Base-by-base conservation (phyloP, 2,888 invertebrate species). In the Phengaris alcon region DNA sequence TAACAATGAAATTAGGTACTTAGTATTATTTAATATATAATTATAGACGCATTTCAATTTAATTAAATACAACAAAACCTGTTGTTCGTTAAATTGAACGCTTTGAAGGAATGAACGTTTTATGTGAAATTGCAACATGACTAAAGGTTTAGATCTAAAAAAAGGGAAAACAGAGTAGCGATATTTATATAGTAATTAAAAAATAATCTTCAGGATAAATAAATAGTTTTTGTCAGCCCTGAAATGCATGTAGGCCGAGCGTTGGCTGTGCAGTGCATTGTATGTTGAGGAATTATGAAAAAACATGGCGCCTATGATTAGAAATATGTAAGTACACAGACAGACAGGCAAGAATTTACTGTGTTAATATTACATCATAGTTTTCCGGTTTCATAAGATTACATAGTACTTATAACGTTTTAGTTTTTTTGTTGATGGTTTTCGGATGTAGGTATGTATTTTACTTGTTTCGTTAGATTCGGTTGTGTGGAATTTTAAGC, bases 231-330 rank as follows among this genome's bases (percentile, higher is more conserved):
- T 70, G 74, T 0, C 73, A 79, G 55, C 79, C 79, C 77, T 78
- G 77, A n/a, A 68, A 46, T 77, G 75, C 76, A 69, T 76, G 79
- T 82, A 81, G 83, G 82, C 78, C 13, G 79, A 73, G 81, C 81
- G 83, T 82, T 79, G 83, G 83, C 80, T 59, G 15, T 10, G 82
- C 80, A 78, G 80, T 79, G 81, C 82, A 81, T 80, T 81, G 80
- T 80, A 79, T 79, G 12, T 0, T 77, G 59, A 77, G 81, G 81
- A 81, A 81, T 82, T 80, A 73, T 81, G 82, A 82, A 80, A 82
- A 80, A 81, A 78, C 78, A 80, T 82, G 82, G 84, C 83, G 82
- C 82, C 79, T 57, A 48, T 10, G 55, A 48, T 68, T 74, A 64
- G 64, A 35, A 64, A 52, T 52, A 12, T 8, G 52, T 12, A 52